Base-by-base conservation (phyloP, 2,113 vertebrate genomes). In the Poeciliopsis turrubarensis region DNA sequence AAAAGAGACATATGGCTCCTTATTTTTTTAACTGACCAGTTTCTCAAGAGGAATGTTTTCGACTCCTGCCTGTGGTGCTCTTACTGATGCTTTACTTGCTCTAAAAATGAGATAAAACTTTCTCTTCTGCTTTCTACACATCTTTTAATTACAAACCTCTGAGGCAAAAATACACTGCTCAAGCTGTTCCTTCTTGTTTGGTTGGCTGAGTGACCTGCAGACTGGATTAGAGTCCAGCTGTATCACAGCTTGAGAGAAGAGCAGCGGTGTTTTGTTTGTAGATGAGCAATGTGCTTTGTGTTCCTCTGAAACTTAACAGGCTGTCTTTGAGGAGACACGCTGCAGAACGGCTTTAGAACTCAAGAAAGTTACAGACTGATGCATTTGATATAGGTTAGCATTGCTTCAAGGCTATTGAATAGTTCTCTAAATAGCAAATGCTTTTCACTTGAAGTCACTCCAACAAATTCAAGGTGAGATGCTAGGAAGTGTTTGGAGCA, bases 151-250 rank as follows among this genome's bases (percentile, higher is more conserved):
- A 30, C 2, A 72, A 66, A 26, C 30, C 65, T 72, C 29, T 44
- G 47, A 67, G 65, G 62, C 54, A 63, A 37, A 83, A 63, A n/a
- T 9, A 0, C 54, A 76, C 44, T 76, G 60, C 68, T 74, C 66
- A 77, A 79, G 60, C 73, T 83, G 76, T 72, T 75, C 72, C 78
- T 79, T 41, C 47, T 9, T 87, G 89, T 60, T 65, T 80, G 85
- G 68, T 75, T 67, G 37, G 73, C 78, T 69, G 68, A 77, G 73
- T 25, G 80, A 77, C 80, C 67, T 30, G 65, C 67, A 80, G 81
- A 91, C 88, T 89, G 81, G 81, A 92, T 90, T 89, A 89, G 71
- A 72, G 51, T 86, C 77, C 82, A 81, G 73, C 62, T 89, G 80
- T 67, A 75, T 62, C 77, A 68, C 76, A 79, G 78, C 73, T 73